Base-by-base conservation (phyloP, 2,888 invertebrate species). In the Hypsopygia costalis region DNA sequence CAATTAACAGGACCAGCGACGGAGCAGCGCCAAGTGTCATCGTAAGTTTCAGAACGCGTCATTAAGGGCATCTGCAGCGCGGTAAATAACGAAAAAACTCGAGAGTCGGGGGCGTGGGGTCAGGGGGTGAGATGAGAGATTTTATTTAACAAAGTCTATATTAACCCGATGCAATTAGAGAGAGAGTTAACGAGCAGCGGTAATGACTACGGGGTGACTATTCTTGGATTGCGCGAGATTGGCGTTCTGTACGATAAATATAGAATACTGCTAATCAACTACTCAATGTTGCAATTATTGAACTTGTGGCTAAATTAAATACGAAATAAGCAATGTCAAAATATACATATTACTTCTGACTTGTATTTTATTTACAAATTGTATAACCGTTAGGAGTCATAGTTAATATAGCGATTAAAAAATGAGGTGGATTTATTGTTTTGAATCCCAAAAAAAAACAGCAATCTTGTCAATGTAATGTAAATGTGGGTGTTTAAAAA, bases 81-180 rank as follows among this genome's bases (percentile, higher is more conserved):
- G 78, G 76, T 85, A 85, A 85, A 86, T 86, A 83, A 86, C 75
- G 78, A 79, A 81, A 85, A 85, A 81, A 66, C 57, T 63, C 41
- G 46, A 47, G 48, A 50, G 43, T 44, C 6, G 25, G 49, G 40
- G 41, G 49, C 38, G 41, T 41, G 37, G 51, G 52, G 51, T 55
- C 44, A 54, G 55, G 68, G 68, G 69, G 63, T 54, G 71, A 68
- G 81, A 83, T 81, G 85, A 83, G 85, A 86, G 87, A 87, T 87
- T 88, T 88, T 87, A 88, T 87, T 87, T 86, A 87, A 87, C 87
- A 88, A 87, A 87, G 87, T 88, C 85, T 88, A 85, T 87, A 88
- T 88, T 88, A 88, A 88, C 83, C 85, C 85, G 80, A 83, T 81
- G 87, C 87, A 88, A 88, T 88, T 88, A 88, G 82, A 82, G 87